Base-by-base conservation (phyloP, 2,888 invertebrate genomes). In the Octodonta nipae region DNA sequence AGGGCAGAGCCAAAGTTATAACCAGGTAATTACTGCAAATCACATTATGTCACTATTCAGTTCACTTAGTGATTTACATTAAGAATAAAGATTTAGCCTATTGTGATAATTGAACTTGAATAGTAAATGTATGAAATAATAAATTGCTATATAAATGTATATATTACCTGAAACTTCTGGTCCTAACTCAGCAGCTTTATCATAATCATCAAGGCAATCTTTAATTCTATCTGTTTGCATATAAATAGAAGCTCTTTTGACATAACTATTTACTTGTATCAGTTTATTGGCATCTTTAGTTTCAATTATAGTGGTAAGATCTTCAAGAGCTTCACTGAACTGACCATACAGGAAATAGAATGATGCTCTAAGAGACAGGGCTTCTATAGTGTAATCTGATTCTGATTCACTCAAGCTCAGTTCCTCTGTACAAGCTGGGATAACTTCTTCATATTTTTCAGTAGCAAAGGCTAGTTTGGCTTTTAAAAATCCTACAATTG, bases 221-320 rank as follows among this genome's bases (percentile, higher is more conserved):
- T 75, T 77, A 17, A 75, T 67, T 40, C 78, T 70, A 47, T 82
- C 83, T 32, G 78, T 64, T 55, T 91, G 88, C 60, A 91, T 80
- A 45, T 75, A 71, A 37, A 91, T 66, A 4, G 85, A 82, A 7
- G 88, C 91, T 39, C 88, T 70, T 61, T 91, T 91, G 34, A 93
- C 83, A 30, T 89, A 64, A 10, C 88, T 85, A 65, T 88, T 91
- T 0, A 83, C 78, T 54, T 75, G 76, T 2, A 83, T 66, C 51
- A 73, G 76, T 4, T 66, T 63, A 41, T 67, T 65, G 26, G 73
- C 66, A 46, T 72, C 68, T 45, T 72, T 66, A 54, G 73, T 73
- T 12, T 73, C 68, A 47, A 86, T 75, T 35, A 86, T 73, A 29
- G 63, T 68, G 41, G 72, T 73, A 34, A 87, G 71, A 58, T 88